Evolutionary conservation across 2,113 vertebrate species (phyloP).

Genomic region (Symphodus melops): DNA sequence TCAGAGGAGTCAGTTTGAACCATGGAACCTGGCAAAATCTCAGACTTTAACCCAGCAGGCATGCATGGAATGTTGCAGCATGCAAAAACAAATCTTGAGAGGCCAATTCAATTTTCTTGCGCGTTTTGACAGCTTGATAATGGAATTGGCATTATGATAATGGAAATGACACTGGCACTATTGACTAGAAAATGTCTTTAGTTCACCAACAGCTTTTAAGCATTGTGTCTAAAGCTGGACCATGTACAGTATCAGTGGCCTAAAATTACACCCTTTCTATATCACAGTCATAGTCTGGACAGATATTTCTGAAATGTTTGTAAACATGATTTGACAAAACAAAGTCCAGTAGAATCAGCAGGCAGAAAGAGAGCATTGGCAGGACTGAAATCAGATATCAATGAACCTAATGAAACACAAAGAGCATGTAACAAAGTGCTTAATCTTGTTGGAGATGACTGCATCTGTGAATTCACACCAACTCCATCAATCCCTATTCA

Average conservation of each 20-base stretch:
- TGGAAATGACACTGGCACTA: background rate
- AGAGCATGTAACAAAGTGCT: background rate
- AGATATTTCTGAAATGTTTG: slow-evolving; percentile 11
- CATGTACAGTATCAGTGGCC: background rate
- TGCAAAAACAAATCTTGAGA: background rate
- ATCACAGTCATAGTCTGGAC: background rate
- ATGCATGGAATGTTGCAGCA: no score
- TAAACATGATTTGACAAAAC: slow-evolving; percentile 19
- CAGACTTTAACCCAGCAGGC: no score
- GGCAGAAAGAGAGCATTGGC: background rate
- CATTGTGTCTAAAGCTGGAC: background rate
- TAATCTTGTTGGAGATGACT: background rate
- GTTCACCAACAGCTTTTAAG: background rate
- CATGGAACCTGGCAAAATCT: no score
- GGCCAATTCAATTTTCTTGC: background rate
- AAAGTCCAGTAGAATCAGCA: slow-evolving; percentile 13
- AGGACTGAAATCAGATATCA: slow-evolving; percentile 21
- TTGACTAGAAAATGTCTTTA: no score
- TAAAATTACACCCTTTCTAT: background rate
- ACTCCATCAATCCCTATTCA: no score
- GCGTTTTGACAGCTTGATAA: slow-evolving; percentile 12
- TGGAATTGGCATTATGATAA: no score
- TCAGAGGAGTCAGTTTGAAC: no score
- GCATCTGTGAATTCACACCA: no score
- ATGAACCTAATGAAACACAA: slow-evolving; percentile 6